phyloP scores from a whole-genome alignment of 2,797 vertebrate genomes.

The Yasuhikotakia modesta region DNA sequence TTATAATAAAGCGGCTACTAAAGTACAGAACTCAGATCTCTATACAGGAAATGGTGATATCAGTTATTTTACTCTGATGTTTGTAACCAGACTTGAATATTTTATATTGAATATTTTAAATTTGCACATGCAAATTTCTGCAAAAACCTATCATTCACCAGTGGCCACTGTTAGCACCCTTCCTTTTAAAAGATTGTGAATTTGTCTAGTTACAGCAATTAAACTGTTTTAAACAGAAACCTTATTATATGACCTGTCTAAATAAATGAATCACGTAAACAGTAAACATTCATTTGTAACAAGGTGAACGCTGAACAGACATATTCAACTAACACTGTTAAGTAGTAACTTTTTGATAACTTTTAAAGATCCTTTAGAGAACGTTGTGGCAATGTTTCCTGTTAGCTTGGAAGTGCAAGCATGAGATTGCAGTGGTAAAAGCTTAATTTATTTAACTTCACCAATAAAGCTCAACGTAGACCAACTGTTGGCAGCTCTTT shows the following conservation, averaged over 20 bases:
- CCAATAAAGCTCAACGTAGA: background rate
- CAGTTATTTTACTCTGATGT: conserved; percentile 8
- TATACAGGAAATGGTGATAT: background rate
- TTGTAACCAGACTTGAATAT: conserved; percentile 14
- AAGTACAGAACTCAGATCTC: background rate
- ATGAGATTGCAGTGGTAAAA: background rate
- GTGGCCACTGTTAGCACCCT: background rate
- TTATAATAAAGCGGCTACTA: background rate
- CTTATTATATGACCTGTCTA: background rate
- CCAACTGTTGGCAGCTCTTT: conserved; percentile 42
- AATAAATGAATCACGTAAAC: background rate
- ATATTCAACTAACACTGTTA: too few relatives aligned
- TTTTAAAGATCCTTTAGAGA: too few relatives aligned
- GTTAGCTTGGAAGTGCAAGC: background rate
- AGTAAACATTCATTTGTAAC: background rate
- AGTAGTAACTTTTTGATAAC: too few relatives aligned
- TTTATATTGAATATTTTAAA: background rate
- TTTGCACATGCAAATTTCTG: conserved; percentile 22
- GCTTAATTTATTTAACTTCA: background rate
- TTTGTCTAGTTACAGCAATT: background rate
- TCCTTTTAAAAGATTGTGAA: background rate
- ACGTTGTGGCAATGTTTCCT: too few relatives aligned
- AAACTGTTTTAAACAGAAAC: background rate
- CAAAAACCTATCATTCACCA: conserved; percentile 10
- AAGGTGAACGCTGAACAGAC: too few relatives aligned